phyloP scores from a whole-genome alignment of 2,797 vertebrate species.

The Malacoctenus gilli region DNA sequence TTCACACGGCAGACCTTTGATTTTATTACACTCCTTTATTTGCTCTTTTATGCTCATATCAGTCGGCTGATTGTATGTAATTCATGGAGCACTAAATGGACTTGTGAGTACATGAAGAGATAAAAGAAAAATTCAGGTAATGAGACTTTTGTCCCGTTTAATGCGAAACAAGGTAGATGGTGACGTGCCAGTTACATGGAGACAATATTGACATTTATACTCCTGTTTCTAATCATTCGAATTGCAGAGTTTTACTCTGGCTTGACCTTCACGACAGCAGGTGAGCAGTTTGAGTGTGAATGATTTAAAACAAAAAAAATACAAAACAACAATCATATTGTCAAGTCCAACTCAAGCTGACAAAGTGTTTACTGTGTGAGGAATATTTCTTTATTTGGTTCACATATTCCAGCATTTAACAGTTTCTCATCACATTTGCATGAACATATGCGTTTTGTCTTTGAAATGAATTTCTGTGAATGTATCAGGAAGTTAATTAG shows the following conservation, averaged over 20 bases:
- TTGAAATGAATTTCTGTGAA: slow-evolving; percentile 77
- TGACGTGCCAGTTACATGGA: background rate
- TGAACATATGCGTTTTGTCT: slow-evolving; percentile 81
- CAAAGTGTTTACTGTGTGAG: slow-evolving; percentile 44
- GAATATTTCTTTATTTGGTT: slow-evolving; percentile 60
- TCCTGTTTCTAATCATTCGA: slow-evolving; percentile 43
- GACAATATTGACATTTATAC: background rate
- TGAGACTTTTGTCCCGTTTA: slow-evolving; percentile 40
- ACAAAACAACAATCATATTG: too few relatives aligned
- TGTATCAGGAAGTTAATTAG: slow-evolving; percentile 81
- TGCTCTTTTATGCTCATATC: slow-evolving; percentile 62
- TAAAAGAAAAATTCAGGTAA: slow-evolving; percentile 35
- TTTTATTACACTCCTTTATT: slow-evolving; percentile 72
- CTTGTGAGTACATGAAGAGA: slow-evolving; percentile 29
- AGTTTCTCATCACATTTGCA: slow-evolving; percentile 79
- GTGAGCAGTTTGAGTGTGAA: slow-evolving; percentile 26
- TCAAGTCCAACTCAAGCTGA: slow-evolving; percentile 43
- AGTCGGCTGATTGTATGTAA: slow-evolving; percentile 57
- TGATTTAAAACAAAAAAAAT: slow-evolving; percentile 22
- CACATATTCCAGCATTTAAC: slow-evolving; percentile 73
- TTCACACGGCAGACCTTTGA: slow-evolving; percentile 72
- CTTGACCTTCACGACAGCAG: slow-evolving; percentile 35
- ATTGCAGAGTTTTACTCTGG: slow-evolving; percentile 38
- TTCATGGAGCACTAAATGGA: slow-evolving; percentile 43
- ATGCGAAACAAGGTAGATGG: slow-evolving; percentile 13